These are phyloP conservation scores for Peromyscus leucopus DNA, from an alignment of 2,113 vertebrate species.

Conservation along the genomic window DNA sequence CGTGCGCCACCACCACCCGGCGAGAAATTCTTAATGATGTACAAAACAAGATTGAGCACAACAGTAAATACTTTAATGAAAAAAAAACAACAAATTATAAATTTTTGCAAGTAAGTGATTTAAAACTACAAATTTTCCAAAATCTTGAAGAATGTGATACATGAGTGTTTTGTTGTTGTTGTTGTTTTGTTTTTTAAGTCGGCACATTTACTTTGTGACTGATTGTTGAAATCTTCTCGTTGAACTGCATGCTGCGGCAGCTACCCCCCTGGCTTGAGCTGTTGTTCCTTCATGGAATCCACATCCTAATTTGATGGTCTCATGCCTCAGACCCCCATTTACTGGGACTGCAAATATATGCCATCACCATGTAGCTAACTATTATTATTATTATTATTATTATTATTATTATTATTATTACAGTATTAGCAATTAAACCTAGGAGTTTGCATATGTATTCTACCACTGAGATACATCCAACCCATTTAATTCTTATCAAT, in stretches of 20 bases:
- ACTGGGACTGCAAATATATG: not conserved
- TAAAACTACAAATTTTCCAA: not conserved
- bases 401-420: not conserved
- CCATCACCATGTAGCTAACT: not conserved
- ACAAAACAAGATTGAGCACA: not conserved
- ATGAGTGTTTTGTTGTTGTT: not conserved
- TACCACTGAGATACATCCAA: not conserved
- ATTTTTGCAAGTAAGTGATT: not conserved
- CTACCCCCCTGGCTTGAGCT: not conserved
- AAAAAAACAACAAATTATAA: not conserved
- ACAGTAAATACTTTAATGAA: not conserved
- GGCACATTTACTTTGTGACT: not conserved
- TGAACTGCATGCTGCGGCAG: not conserved
- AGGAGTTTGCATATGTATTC: not conserved
- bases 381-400: not conserved
- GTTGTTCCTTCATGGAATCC: not conserved
- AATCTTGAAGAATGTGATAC: not conserved
- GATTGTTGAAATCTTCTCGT: not conserved
- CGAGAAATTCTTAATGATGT: not conserved
- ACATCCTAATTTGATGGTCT: not conserved
- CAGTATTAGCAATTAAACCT: not conserved
- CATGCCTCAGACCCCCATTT: not conserved
- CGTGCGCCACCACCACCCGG: too few species aligned
- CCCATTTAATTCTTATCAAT: not conserved
- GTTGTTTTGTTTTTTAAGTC: not conserved